Percentiles rank a stretch among this genome's conserved stretches.
Conservation (phyloP, 37 sponge, comb jelly and placozoan genomes). For the Ephydatia muelleri region DNA sequence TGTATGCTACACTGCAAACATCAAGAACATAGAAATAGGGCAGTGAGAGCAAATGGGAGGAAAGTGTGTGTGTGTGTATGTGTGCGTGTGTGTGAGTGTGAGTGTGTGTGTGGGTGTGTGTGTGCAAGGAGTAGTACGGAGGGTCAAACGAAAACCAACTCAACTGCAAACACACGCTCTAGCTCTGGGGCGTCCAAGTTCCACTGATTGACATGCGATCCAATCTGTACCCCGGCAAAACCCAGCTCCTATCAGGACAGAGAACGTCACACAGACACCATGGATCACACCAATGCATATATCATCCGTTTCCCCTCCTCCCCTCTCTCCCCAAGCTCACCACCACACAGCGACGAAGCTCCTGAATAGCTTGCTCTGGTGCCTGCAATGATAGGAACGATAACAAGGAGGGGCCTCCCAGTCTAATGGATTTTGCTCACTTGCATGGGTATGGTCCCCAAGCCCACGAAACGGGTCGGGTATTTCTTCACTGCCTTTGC, state of each 20-base stretch:
- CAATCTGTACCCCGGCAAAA: conserved; percentile 92
- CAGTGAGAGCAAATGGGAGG: too few relatives aligned
- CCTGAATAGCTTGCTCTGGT: conserved; percentile 89
- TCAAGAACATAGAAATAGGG: too few relatives aligned
- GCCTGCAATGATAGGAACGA: conserved; percentile 31
- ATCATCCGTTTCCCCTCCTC: background rate
- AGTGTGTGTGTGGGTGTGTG: too few relatives aligned
- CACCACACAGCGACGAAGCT: conserved; percentile 82
- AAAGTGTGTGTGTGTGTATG: too few relatives aligned
- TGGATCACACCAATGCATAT: conserved; percentile 8
- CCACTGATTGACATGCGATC: conserved; percentile 89
- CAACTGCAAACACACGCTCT: conserved; percentile 78
- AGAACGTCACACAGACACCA: conserved; percentile 15
- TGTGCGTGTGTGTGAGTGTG: too few relatives aligned
- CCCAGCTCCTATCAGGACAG: conserved; percentile 59
- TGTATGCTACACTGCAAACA: too few relatives aligned
- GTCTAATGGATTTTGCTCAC: background rate
- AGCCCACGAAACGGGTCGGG: conserved; percentile 77
- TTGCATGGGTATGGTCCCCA: conserved; percentile 95
- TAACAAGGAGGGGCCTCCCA: background rate
- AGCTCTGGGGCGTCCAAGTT: conserved; percentile 91
- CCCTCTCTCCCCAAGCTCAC: conserved; percentile 4
- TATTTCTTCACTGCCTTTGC: conserved; percentile 71
- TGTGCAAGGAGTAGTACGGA: background rate
- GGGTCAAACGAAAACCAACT: background rate